Evolutionary conservation across 2,797 vertebrate species (phyloP), one percentile per base, ranked within the genome.

Genomic region (Falco berigora): DNA sequence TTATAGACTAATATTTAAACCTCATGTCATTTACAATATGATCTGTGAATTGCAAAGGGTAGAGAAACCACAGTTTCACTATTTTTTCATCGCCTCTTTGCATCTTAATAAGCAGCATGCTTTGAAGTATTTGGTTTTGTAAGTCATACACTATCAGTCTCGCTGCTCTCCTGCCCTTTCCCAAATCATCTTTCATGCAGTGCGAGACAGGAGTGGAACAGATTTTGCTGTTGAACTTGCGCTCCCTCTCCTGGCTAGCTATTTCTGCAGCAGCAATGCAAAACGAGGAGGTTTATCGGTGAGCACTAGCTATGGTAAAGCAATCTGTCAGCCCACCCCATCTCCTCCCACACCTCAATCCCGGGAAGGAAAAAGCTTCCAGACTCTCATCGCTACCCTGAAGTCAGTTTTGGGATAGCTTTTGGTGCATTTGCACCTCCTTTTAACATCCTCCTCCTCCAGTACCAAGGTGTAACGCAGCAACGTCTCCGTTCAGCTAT

Each of bases 191-290:
- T 52, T 9, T 52, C 36, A 5, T 4, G 32, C n/a, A 9, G 14
- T 17, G 44, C 25, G 11, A n/a, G 56, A 24, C 32, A 21, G 27
- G 36, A 68, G 67, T 14, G 24, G 40, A 55, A 25, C 5, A 18
- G 63, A 49, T 79, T 82, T 86, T 78, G 69, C 8, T 59, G 23
- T 34, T 94, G 63, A 74, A 27, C 73, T 83, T 75, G 86, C 22
- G 6, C 92, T 84, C 97, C 96, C 96, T 96, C 97, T 96, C 34
- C 94, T 95, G 97, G 93, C 50, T 38, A 6, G 23, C 4, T 16
- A 3, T 46, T 78, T 66, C 36, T 68, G 56, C 62, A 88, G 88
- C 94, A 91, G 12, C n/a, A 61, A 40, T 66, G 61, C n/a, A 32
- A n/a, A 34, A 12, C 0, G 1, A 49, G 47, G 10, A 42, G 44